Conservation (phyloP, 2,888 invertebrate species). For the Hydroisotoma schaefferi region DNA sequence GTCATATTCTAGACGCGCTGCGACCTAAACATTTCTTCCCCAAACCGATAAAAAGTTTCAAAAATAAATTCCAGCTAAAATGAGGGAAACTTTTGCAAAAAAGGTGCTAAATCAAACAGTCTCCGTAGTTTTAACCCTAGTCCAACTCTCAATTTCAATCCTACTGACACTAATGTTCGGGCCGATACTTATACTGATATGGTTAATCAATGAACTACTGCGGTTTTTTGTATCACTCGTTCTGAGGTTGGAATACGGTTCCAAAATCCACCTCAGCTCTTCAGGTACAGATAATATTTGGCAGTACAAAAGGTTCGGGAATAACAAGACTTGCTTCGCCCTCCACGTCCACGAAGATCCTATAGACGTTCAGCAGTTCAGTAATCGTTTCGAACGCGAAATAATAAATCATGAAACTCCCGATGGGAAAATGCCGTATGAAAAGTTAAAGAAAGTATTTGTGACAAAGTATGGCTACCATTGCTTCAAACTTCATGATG, state of each 20-base stretch:
- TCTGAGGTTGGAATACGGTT: conserved; percentile 15
- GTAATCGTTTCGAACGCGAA: conserved; percentile 23
- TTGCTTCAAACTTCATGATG: conserved; percentile 35
- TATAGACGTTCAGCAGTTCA: conserved; percentile 26
- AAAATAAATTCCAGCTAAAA: no score
- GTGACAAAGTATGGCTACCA: conserved; percentile 31
- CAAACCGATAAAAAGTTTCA: no score
- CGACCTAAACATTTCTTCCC: no score
- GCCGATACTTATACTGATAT: conserved; percentile 24
- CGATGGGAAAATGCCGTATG: conserved; percentile 32
- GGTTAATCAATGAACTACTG: conserved; percentile 33
- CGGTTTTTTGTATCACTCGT: conserved; percentile 24
- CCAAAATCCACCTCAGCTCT: conserved; percentile 19
- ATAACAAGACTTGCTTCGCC: conserved; percentile 33
- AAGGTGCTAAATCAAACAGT: background rate
- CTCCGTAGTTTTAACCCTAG: background rate
- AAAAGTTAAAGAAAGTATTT: conserved; percentile 40
- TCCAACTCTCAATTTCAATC: conserved; percentile 35
- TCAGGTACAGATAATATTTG: conserved; percentile 42
- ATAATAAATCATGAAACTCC: conserved; percentile 29
- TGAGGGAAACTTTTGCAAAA: background rate
- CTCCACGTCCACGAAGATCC: conserved; percentile 24
- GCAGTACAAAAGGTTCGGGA: conserved; percentile 39
- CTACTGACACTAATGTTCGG: conserved; percentile 28
- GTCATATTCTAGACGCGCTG: no score